phyloP scores from a whole-genome alignment of 2,113 vertebrate species.

The Todiramphus saurophagus region DNA sequence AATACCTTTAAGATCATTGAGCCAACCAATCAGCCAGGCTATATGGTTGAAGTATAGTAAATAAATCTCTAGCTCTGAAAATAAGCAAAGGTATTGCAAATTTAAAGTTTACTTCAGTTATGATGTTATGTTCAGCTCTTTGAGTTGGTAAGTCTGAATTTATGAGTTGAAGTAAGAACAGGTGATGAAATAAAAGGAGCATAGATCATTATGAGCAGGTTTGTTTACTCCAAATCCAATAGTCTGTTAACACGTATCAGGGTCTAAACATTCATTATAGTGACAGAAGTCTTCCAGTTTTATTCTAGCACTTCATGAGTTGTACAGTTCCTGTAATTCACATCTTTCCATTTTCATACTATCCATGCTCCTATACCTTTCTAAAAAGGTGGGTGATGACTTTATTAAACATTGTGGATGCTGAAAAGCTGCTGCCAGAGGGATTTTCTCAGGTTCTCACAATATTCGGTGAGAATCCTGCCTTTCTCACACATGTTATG shows the following conservation, averaged over 20 bases:
- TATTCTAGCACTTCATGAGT: neutral
- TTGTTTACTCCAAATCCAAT: neutral
- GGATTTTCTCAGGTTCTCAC: no score
- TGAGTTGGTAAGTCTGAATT: neutral
- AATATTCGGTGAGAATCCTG: no score
- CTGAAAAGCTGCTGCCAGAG: no score
- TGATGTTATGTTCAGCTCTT: neutral
- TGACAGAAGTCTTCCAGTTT: neutral
- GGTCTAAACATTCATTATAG: neutral
- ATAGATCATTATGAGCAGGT: neutral
- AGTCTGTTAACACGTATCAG: neutral
- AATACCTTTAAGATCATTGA: neutral
- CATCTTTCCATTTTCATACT: neutral
- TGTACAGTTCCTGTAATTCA: neutral
- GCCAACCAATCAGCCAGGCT: neutral
- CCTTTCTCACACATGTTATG: no score
- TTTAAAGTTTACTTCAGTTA: neutral
- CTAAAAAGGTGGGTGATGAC: neutral
- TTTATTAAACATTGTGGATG: neutral
- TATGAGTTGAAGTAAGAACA: neutral
- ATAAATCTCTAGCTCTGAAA: neutral
- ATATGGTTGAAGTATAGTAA: neutral
- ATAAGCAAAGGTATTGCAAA: neutral
- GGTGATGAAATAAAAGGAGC: neutral
- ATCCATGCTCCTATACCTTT: neutral